Evolutionary conservation across 2,797 vertebrate genomes (phyloP), one percentile per base, ranked within the genome.

Genomic region (Loris lydekkerianus): DNA sequence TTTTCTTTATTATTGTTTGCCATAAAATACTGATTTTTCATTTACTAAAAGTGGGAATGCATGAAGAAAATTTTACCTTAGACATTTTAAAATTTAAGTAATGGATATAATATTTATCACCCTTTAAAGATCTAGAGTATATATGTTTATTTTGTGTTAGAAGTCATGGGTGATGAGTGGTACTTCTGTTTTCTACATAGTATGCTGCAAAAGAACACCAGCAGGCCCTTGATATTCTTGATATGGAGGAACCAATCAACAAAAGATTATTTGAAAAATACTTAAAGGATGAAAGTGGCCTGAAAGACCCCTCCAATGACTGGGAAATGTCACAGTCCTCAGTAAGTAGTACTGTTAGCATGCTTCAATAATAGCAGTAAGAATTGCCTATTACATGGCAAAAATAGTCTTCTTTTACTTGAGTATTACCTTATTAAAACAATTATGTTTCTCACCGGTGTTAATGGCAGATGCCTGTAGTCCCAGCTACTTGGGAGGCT

Each of bases 151-250:
- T 20, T 46, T 13, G 49, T 37, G 1, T 87, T 65, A 11, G 21
- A 70, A 56, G 20, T 61, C 15, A 11, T 31, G 23, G 17, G 25
- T 95, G 20, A 61, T 61, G 29, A 73, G 3, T 20, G 2, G 10
- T 29, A 13, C 72, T 90, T 97, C 11, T n/a, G 0, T 69, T 96
- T 86, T 82, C 86, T 81, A 23, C 89, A 1, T 96, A 94, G 97
- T 99, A 99, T 98, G 99, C 99, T 98, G 99, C 99, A 72, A 99
- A 99, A 98, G 99, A 99, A 96, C 99, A 99, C 98, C 99, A 99
- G 75, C 99, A 99, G 98, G 99, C 99, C 78, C 99, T 99, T 95
- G 99, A 99, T 98, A 99, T 99, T 97, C 98, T 99, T 88, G 99
- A 99, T 91, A 99, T 99, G 98, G 99, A 99, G 96, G 99, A 99